phyloP scores from a whole-genome alignment of 2,888 invertebrate genomes.

The Muscina levida region DNA sequence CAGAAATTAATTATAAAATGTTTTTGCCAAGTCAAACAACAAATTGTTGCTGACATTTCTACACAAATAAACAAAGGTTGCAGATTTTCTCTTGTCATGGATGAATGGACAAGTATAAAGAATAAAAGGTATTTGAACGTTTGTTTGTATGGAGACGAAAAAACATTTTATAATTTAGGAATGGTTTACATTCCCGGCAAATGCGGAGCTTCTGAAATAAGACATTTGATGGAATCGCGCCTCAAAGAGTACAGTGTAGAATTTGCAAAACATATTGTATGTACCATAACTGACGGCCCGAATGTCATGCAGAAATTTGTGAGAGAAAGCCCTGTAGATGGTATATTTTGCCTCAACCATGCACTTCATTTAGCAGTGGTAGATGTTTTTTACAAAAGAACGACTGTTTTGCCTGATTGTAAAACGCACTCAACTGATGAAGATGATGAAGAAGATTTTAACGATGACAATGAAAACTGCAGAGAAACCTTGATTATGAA shows the following conservation, averaged over 20 bases:
- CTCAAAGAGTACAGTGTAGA: background rate
- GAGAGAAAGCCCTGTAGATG: slow-evolving; percentile 1
- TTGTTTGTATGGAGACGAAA: background rate
- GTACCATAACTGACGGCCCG: slow-evolving; percentile 12
- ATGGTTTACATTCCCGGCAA: slow-evolving; percentile 22
- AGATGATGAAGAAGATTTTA: slow-evolving; percentile 1
- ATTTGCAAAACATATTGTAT: slow-evolving; percentile 25
- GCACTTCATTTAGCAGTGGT: slow-evolving; percentile 13
- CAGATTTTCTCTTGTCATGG: background rate
- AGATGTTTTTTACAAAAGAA: slow-evolving; percentile 32
- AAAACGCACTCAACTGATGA: background rate
- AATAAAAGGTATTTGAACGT: background rate
- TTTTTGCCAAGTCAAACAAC: background rate
- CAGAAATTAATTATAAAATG: background rate
- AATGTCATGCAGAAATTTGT: slow-evolving; percentile 33
- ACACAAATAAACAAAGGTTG: background rate
- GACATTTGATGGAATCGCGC: background rate
- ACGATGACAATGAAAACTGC: background rate
- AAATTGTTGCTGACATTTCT: background rate
- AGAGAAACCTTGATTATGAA: background rate
- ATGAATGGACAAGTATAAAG: background rate
- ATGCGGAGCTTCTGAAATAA: slow-evolving; percentile 12
- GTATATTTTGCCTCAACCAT: slow-evolving; percentile 19
- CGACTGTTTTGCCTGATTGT: background rate
- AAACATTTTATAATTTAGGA: slow-evolving; percentile 33